A percentile compares a stretch with the other conserved stretches of the same genome.
phyloP scores from a whole-genome alignment of 2,888 invertebrate genomes.

The Trissolcus brochymenae region DNA sequence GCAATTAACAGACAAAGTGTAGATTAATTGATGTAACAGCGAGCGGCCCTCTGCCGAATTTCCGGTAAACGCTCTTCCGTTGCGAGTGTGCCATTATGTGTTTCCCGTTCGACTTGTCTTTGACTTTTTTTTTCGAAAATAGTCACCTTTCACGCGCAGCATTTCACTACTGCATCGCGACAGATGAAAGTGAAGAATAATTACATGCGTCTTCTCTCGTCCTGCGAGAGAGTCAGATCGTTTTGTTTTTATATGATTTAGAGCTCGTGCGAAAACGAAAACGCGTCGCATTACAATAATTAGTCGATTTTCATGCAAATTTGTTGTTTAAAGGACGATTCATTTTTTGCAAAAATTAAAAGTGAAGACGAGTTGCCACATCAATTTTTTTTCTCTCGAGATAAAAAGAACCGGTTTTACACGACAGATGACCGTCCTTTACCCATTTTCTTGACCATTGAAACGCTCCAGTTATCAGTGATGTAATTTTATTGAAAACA shows the following conservation, averaged over 20 bases:
- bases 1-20: conserved; percentile 31
- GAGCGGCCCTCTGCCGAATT: conserved; percentile 40
- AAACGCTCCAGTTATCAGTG: conserved; percentile 61
- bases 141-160: conserved; percentile 50
- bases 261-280: neutral
- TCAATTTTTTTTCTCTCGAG: neutral
- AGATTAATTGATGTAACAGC: conserved; percentile 51
- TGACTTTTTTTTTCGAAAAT: conserved; percentile 46
- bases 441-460: conserved; percentile 61
- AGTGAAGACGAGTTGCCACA: conserved; percentile 23
- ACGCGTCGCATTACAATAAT: neutral
- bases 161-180: conserved; percentile 52
- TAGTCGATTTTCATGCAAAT: conserved; percentile 2
- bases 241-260: conserved; percentile 4
- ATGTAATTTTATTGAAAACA: conserved; percentile 30
- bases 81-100: conserved; percentile 49
- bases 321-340: neutral
- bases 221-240: neutral
- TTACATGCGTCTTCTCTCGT: conserved; percentile 4
- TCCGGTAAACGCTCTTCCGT: conserved; percentile 55
- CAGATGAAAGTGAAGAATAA: conserved; percentile 52
- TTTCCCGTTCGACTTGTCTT: conserved; percentile 52
- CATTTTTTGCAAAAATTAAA: conserved; percentile 1
- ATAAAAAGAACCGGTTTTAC: conserved; percentile 40
- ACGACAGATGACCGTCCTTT: conserved; percentile 61